Percentiles rank a stretch among this genome's conserved stretches.
Conservation (phyloP, 1,140 invertebrate species). For the Aricia agestis region DNA sequence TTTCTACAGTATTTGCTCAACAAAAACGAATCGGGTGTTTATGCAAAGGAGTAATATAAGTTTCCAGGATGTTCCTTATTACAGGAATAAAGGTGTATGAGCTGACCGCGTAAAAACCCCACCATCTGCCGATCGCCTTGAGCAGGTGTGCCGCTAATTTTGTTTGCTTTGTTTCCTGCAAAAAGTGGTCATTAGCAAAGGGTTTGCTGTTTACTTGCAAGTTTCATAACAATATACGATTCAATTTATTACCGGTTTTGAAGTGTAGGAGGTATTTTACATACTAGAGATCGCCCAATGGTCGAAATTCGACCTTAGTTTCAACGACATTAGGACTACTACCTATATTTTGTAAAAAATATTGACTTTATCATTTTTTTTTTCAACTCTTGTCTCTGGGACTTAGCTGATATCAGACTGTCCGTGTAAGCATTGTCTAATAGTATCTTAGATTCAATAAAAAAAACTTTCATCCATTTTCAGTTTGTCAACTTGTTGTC, state of each 20-base stretch:
- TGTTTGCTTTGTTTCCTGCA: slow-evolving; percentile 16
- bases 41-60: slow-evolving; percentile 16
- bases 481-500: too few species aligned
- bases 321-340: too few species aligned
- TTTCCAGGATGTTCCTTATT: slow-evolving; percentile 19
- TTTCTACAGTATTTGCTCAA: neutral
- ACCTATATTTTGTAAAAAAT: too few species aligned
- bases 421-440: too few species aligned
- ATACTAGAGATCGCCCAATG: too few species aligned
- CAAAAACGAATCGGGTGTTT: neutral
- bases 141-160: slow-evolving; percentile 31
- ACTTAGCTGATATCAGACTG: too few species aligned
- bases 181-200: slow-evolving; percentile 10
- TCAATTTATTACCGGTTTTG: neutral
- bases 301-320: too few species aligned
- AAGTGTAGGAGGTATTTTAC: neutral
- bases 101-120: slow-evolving; percentile 27
- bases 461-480: too few species aligned
- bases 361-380: too few species aligned
- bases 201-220: neutral
- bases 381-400: too few species aligned
- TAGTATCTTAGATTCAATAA: too few species aligned
- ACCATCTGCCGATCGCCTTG: slow-evolving; percentile 33
- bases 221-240: neutral
- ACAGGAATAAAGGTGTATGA: slow-evolving; percentile 28